Evolutionary conservation across 2,797 vertebrate species (phyloP).

Genomic region (Clarias laeviceps): DNA sequence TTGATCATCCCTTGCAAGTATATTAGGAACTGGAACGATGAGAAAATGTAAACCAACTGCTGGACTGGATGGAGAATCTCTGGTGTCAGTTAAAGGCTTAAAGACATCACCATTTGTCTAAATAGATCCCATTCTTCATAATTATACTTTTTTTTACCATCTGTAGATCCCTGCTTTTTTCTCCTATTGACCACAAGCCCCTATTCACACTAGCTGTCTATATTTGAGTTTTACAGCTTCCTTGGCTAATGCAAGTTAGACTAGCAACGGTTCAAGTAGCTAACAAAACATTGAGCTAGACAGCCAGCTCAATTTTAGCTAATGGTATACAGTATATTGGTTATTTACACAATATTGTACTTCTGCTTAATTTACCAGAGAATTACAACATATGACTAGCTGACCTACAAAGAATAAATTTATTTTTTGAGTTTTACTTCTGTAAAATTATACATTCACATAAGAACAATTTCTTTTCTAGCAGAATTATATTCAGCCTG

Average conservation of each 20-base stretch:
- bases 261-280: not conserved
- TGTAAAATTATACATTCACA: not conserved
- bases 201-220: not conserved
- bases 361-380: not conserved
- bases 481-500: not conserved
- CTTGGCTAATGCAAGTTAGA: not conserved
- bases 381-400: not conserved
- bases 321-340: not conserved
- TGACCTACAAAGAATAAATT: not conserved
- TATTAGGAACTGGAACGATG: not conserved
- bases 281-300: not conserved
- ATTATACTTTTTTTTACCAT: not conserved
- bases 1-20: not conserved
- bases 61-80: slow-evolving; percentile 13
- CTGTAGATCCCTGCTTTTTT: not conserved
- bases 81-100: slow-evolving; percentile 28
- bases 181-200: not conserved
- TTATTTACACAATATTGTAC: not conserved
- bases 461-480: not conserved
- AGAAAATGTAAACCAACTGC: slow-evolving; percentile 11
- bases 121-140: not conserved
- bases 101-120: not conserved
- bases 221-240: not conserved
- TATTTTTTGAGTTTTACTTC: no score
- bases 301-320: not conserved